Evolutionary conservation across 2,797 vertebrate species (phyloP), one percentile per base, ranked within the genome.

Genomic region (Clarias platycephalus): DNA sequence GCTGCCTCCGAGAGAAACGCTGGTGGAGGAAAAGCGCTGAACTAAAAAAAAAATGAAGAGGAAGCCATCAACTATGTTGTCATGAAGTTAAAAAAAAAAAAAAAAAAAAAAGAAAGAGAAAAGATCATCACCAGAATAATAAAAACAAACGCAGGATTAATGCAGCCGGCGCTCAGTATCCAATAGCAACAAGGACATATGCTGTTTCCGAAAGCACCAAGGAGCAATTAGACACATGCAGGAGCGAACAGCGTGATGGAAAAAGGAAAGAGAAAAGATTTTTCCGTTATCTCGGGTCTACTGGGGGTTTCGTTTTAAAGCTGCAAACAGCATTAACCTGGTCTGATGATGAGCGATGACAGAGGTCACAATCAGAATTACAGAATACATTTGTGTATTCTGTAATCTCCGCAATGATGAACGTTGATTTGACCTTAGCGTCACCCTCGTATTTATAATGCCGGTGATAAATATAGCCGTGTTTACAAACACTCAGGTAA

Each of bases 161-260:
- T 72, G 83, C 10, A 18, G 68, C 13, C 53, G 26, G 44, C 2
- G 37, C n/a, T 5, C 15, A 4, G 83, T 64, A 60, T 84, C 72
- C 83, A 71, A 79, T 44, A 79, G 37, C 60, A 86, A 82, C 79
- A 16, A 79, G 67, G 57, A 72, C 57, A 64, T 49, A 64, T 13
- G 37, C 26, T 31, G 66, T 1, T 71, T 78, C 68, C 13, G 37
- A 44, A 77, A 81, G 72, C 82, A 49, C 68, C 13, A 49, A 76
- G 37, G 49, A 71, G 74, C 67, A 67, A 68, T 67, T 67, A 77
- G 44, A 67, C 49, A 75, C 49, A 68, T 24, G 8, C 55, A 31
- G 76, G 63, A 84, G 63, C 66, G 60, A 68, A 64, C 71, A 77
- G 40, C 60, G 22, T 40, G 82, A 34, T n/a, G 24, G 18, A 4